Evolutionary conservation across 2,888 invertebrate species (phyloP).

Genomic region (Orthosia incerta): DNA sequence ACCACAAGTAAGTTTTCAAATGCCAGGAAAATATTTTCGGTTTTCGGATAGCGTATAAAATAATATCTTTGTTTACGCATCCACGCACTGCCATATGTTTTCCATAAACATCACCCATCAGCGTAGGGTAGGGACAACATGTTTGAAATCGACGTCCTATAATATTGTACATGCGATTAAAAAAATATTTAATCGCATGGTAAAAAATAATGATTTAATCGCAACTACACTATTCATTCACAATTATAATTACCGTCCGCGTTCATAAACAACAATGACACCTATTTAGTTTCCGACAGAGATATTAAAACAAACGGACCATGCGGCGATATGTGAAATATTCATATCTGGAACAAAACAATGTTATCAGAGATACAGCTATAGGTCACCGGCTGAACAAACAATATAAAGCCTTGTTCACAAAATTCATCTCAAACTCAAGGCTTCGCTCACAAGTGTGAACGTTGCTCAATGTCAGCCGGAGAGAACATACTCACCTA

Average conservation of each 20-base stretch:
- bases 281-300: slow-evolving; percentile 47
- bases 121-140: not conserved
- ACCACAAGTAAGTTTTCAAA: no score
- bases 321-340: slow-evolving; percentile 60
- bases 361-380: slow-evolving; percentile 75
- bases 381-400: slow-evolving; percentile 64
- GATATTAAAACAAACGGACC: slow-evolving; percentile 66
- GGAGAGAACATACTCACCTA: slow-evolving; percentile 63
- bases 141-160: slow-evolving; percentile 43
- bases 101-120: slow-evolving; percentile 16
- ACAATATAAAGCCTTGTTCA: slow-evolving; percentile 75
- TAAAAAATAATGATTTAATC: no score
- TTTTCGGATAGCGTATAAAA: slow-evolving; percentile 3
- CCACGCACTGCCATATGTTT: slow-evolving; percentile 26
- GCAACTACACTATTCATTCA: slow-evolving; percentile 30
- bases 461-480: slow-evolving; percentile 79
- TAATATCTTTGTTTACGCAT: slow-evolving; percentile 10
- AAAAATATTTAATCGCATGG: no score
- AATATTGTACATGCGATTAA: slow-evolving; percentile 36
- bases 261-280: slow-evolving; percentile 62
- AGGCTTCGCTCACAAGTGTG: slow-evolving; percentile 76
- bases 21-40: not conserved
- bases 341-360: slow-evolving; percentile 68
- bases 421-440: slow-evolving; percentile 73
- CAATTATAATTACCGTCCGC: slow-evolving; percentile 37